Base-by-base conservation (phyloP, 2,888 invertebrate genomes). In the Noctuana brunneofusca region DNA sequence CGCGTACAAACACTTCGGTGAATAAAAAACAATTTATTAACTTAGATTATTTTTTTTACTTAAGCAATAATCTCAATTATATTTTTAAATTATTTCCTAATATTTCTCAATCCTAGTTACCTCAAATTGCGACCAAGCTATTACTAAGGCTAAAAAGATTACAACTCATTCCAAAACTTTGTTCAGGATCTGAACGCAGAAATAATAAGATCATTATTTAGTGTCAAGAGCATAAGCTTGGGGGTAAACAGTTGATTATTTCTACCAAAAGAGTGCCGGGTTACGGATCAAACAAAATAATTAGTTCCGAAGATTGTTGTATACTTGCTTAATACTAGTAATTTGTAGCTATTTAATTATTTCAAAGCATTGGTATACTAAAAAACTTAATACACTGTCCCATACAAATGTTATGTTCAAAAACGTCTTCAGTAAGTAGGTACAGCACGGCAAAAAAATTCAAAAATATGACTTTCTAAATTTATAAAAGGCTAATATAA, bases 191-290 rank as follows among this genome's bases (percentile, higher is more conserved):
- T 38, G 27, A 59, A 27, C 48, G 60, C 16, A 60, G 60, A 54
- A 60, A 60, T 60, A 60, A 60, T 48, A 60, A 54, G 60, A 60
- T 38, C 60, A 60, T 60, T 60, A 60, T 60, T 60, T 60, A 60
- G 60, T 54, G 60, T 60, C 60, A 48, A 48, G 52, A 60, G 18
- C 60, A 60, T 30, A 41, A 35, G 35, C 46, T 14, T 35, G 27
- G 35, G 16, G 35, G 38, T 60, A 54, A 54, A 27, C 54, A 38
- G 60, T 54, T 60, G 54, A 60, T 60, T 60, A 60, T 60, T 60
- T 60, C 46, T 16, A 60, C 54, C 53, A 20, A 60, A 60, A 60
- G 48, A 60, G 53, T 60, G 53, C 30, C 35, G 46, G 32, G 20
- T 24, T 38, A 22, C 11, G 55, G 41, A 59, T 53, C 43, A 46